phyloP scores from a whole-genome alignment of 2,113 vertebrate species.

The Ceyx cyanopectus region DNA sequence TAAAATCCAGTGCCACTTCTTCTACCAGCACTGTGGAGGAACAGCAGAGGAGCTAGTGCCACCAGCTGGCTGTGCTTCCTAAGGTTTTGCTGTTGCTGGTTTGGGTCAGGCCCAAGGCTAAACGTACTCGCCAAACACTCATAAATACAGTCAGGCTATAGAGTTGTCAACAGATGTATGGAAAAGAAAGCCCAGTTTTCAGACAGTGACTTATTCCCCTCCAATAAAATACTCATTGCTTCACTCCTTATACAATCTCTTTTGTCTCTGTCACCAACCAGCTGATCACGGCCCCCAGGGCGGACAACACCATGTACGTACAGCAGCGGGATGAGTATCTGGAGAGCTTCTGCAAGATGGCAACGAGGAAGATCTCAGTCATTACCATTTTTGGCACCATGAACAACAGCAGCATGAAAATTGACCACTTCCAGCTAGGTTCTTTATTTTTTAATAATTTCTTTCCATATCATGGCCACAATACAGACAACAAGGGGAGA shows the following conservation, averaged over 20 bases:
- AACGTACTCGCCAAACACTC: background rate
- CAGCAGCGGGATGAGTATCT: constrained; percentile 96
- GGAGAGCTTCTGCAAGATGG: constrained; percentile 99
- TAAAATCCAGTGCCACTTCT: background rate
- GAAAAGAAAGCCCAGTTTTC: background rate
- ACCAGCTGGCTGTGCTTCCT: background rate
- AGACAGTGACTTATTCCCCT: background rate
- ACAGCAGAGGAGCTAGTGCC: background rate
- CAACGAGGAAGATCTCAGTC: constrained; percentile 93
- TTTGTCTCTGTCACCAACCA: constrained; percentile 71
- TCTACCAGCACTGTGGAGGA: background rate
- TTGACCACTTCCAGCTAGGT: constrained; percentile 99
- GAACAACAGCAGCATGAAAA: constrained; percentile 97
- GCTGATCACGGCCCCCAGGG: constrained; percentile 92
- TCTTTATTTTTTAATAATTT: constrained; percentile 24
- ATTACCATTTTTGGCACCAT: constrained; percentile 93
- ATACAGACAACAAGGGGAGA: background rate
- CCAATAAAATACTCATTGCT: background rate
- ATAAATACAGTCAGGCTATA: background rate
- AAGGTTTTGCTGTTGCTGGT: background rate
- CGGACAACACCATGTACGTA: constrained; percentile 89
- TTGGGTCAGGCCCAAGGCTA: background rate
- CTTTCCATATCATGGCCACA: background rate
- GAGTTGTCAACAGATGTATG: background rate
- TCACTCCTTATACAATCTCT: constrained; percentile 11